Base-by-base conservation (phyloP, 2,797 vertebrate genomes). In the Parauchenoglanis punctatus region DNA sequence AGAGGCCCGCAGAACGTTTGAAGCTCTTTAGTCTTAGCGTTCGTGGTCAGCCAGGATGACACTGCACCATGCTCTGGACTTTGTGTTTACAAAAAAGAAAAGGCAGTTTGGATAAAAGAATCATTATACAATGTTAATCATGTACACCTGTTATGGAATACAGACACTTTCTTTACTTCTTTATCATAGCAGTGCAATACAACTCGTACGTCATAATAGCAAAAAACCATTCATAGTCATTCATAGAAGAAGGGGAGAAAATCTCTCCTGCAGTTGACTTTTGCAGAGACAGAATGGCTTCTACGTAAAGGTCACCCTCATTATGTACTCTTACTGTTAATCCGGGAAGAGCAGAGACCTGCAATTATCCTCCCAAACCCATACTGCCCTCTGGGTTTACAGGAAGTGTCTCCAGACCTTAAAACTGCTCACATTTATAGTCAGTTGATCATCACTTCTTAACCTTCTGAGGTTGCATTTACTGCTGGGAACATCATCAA, bases 271-370 rank as follows among this genome's bases (percentile, higher is more conserved):
- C 28, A 56, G 49, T 58, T 12, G 20, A 65, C 52, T 56, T 68
- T 81, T 35, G 23, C 35, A 73, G 76, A 80, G 44, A 76, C 76
- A 56, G 65, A 81, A 72, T 31, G 44, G 75, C 87, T 72, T 72
- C 44, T n/a, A 63, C 58, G 11, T 52, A 85, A 88, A 83, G 83
- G 78, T 84, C 81, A 86, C 15, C 44, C 44, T 84, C 65, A 81
- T 85, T 87, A 84, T 67, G 65, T 28, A 7, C 49, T 70, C 77
- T 87, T 88, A 86, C 49, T 54, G 75, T 61, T 83, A 81, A 87
- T 68, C 72, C n/a, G 44, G 23, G 23, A 81, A 81, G 68, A 54
- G 40, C 67, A 82, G 58, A 82, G 46, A 25, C 46, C 83, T 85
- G 65, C 67, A 77, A 75, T 86, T 86, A 75, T 44, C 49, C 40